Base-by-base conservation (phyloP, 2,113 vertebrate species). In the Callipepla squamata region DNA sequence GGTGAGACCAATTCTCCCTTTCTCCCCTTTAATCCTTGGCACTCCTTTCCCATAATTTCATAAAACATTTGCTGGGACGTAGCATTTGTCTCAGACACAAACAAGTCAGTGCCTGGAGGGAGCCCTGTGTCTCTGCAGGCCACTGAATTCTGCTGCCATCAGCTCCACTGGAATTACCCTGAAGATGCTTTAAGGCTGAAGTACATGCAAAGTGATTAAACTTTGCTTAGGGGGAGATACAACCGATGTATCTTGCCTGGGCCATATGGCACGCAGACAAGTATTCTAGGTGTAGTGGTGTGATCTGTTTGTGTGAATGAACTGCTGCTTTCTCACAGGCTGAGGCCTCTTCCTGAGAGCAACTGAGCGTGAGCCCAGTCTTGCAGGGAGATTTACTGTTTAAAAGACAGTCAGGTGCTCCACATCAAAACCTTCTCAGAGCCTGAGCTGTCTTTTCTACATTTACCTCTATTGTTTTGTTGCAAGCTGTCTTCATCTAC, bases 371-470 rank as follows among this genome's bases (percentile, higher is more conserved):
- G 0, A 80, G 57, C 38, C 77, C 1, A 0, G 58, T 82, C 78
- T 20, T 73, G 90, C 89, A 94, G 85, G 78, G 61, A 45, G 61
- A 76, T 45, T 81, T 70, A 59, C 51, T 81, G 83, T 79, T 34
- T 82, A 57, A 70, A 90, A 79, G 81, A 82, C 85, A 94, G 84
- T 8, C 22, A 76, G 58, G 17, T 9, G 4, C 12, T 62, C 40
- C 70, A 66, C 57, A 92, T 87, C 62, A 48, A 87, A 85, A 94
- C 48, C 36, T 87, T 73, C 87, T 87, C 81, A 67, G 53, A 87
- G 78, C 85, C 81, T 65, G 34, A 81, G 79, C 59, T 81, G 51
- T 69, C 58, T 85, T 65, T 83, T 47, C 36, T 85, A 45, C 19
- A 75, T 73, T 83, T 89, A 69, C 86, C 77, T 88, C 51, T 57